phyloP scores from a whole-genome alignment of 2,113 vertebrate species.

The Festucalex cinctus region DNA sequence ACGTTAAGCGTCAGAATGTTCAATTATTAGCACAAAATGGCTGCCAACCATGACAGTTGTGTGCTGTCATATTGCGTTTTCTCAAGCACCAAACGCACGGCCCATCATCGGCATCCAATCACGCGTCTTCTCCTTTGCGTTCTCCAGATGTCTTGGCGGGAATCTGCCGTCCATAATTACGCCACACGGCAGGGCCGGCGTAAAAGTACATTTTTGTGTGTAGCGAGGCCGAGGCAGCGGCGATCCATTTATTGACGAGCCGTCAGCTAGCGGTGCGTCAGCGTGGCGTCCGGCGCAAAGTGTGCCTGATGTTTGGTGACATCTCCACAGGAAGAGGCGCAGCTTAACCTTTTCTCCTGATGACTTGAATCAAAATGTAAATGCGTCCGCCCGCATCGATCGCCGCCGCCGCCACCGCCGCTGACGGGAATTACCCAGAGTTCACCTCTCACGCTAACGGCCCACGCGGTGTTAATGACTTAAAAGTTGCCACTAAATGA shows the following conservation, averaged over 20 bases:
- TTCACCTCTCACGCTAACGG: neutral
- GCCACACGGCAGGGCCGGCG: neutral
- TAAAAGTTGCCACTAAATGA: slow-evolving; percentile 1
- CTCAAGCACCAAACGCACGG: neutral
- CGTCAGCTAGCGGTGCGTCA: neutral
- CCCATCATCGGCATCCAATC: neutral
- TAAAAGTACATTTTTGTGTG: slow-evolving; percentile 2
- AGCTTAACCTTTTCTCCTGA: slow-evolving; percentile 3
- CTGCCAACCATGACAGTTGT: neutral
- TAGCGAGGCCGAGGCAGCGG: neutral
- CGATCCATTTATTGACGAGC: slow-evolving; percentile 1
- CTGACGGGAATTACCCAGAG: slow-evolving; percentile 3
- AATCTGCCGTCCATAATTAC: neutral
- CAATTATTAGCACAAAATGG: no score
- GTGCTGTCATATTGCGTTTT: neutral
- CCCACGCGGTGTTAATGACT: neutral
- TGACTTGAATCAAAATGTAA: slow-evolving; percentile 9
- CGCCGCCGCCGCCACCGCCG: neutral
- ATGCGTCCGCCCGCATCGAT: neutral
- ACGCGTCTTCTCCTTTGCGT: neutral
- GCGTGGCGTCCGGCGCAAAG: neutral
- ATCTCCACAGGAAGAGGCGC: neutral
- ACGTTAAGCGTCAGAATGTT: no score
- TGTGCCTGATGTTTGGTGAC: slow-evolving; percentile 2
- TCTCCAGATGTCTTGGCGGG: neutral